Evolutionary conservation across 2,888 invertebrate genomes (phyloP).

Genomic region (Heliconius sara): DNA sequence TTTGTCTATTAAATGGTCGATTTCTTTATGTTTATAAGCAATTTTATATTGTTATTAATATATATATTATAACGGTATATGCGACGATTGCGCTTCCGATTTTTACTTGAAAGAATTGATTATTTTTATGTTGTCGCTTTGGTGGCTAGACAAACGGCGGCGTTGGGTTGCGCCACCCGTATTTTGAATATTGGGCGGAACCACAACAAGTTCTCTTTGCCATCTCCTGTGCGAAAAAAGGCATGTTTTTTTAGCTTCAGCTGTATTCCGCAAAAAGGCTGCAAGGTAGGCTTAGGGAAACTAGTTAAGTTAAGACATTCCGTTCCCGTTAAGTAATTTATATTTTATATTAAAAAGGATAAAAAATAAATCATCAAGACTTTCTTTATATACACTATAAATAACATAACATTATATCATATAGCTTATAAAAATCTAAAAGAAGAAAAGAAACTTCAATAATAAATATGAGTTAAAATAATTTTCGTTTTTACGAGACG

Average conservation of each 20-base stretch:
- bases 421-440: not conserved
- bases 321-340: too few species aligned
- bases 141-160: not conserved
- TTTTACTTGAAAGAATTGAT: not conserved
- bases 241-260: too few species aligned
- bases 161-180: not conserved
- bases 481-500: constrained; percentile 27
- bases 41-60: not conserved
- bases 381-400: not conserved
- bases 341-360: too few species aligned
- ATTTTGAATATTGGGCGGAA: not conserved
- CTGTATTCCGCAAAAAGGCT: too few species aligned
- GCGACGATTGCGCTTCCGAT: not conserved
- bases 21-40: not conserved
- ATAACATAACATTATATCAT: not conserved
- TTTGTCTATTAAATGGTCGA: not conserved
- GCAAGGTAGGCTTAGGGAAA: too few species aligned
- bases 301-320: too few species aligned
- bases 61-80: not conserved
- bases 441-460: not conserved
- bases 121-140: not conserved
- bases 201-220: too few species aligned
- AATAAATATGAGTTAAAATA: constrained; percentile 28
- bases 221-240: too few species aligned
- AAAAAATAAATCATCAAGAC: not conserved